Evolutionary conservation across 1,140 invertebrate genomes (phyloP).

Genomic region (Drosophila bocki): DNA sequence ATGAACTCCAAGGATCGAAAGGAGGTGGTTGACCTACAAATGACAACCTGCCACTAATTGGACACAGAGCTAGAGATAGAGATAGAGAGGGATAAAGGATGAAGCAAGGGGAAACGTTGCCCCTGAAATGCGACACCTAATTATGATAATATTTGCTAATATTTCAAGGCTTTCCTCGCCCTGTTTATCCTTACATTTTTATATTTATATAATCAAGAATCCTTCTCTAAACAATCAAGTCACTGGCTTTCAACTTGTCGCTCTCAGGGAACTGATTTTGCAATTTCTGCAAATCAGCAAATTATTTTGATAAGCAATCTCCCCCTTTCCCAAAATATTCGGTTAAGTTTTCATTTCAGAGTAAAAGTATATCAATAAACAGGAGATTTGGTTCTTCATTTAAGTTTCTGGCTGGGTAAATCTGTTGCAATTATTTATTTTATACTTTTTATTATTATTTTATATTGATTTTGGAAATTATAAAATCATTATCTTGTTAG

Average conservation of each 20-base stretch:
- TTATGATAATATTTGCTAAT: conserved; percentile 2
- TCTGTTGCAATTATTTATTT: no score
- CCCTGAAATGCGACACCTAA: conserved; percentile 10
- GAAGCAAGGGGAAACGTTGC: neutral
- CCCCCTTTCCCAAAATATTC: neutral
- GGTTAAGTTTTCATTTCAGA: neutral
- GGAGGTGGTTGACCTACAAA: conserved; percentile 16
- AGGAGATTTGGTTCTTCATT: neutral
- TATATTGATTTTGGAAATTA: no score
- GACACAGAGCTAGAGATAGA: neutral
- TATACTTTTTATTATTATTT: no score
- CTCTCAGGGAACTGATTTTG: neutral
- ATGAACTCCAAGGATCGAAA: conserved; percentile 13
- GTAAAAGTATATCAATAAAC: neutral
- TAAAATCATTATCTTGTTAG: no score
- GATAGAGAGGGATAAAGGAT: neutral
- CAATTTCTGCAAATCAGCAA: neutral
- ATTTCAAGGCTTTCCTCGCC: neutral
- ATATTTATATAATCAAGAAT: neutral
- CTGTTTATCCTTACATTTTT: neutral
- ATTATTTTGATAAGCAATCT: neutral
- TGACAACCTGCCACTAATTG: conserved; percentile 16
- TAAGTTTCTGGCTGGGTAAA: no score
- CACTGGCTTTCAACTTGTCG: neutral
- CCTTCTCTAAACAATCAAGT: neutral